Base-by-base conservation (phyloP, 2,113 vertebrate species). In the Heterotis niloticus region DNA sequence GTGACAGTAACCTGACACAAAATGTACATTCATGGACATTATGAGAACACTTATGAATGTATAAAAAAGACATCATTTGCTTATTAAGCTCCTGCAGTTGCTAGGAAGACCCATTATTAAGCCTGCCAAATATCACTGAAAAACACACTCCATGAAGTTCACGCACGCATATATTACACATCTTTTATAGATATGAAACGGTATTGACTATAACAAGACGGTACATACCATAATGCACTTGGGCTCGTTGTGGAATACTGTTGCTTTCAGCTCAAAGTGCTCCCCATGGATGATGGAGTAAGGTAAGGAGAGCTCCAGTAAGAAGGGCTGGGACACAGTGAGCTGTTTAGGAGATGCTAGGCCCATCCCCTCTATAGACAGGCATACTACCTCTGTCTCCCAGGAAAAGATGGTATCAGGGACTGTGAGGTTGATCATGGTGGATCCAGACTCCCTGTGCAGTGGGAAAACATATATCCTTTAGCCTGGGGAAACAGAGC, bases 391-490 rank as follows among this genome's bases (percentile, higher is more conserved):
- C 76, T 93, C 91, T 0, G 93, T 93, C 82, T 92, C 94, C 96
- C 95, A 97, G n/a, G 93, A 90, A 10, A 95, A 97, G 88, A 97
- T 96, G 78, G 93, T 94, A 83, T 96, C 94, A 0, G 96, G 96
- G 65, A 91, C 89, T 0, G 82, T 93, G 24, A 93, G 65, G 65
- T 74, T 56, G 23, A 95, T 7, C 3, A 93, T 83, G 70, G 86
- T 86, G 66, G 51, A 78, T 29, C 95, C 95, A 24, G 91, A 85
- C 0, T 84, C 82, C 74, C 96, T 96, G 85, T 10, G 72, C 75
- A 68, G 23, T 73, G 67, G 5, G 70, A 13, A 80, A 59, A 82
- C 4, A 77, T 4, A 76, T 9, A 70, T 24, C 59, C 68, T 71
- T 66, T n/a, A 66, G 64, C n/a, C 23, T 66, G 23, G 23, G 64